Base-by-base conservation (phyloP, 1,140 invertebrate genomes). In the Euschistus heros region DNA sequence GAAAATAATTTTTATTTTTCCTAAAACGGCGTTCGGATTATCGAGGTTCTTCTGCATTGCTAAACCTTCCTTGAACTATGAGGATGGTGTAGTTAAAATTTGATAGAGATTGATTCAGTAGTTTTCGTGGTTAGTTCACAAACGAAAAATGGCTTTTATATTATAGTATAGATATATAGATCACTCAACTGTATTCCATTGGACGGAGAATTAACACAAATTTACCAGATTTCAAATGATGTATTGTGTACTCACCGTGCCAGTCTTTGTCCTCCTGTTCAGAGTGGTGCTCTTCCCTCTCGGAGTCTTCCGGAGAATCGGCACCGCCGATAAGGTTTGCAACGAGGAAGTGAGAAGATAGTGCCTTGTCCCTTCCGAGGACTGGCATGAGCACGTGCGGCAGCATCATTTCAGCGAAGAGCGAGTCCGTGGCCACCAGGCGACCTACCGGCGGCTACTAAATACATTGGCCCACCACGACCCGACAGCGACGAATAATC, bases 311-410 rank as follows among this genome's bases (percentile, higher is more conserved):
- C 37, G 55, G 33, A 6, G 18, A 22, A 15, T 22, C 20, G 15
- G 37, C 57, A 20, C 37, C 57, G 42, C 55, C 57, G 55, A 66
- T 42, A 5, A 66, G 44, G 30, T 66, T 66, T 17, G 57, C 64
- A 4, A 66, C 64, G 22, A 66, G 57, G 44, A 66, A 66, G 20
- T 66, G 64, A 22, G 64, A 66, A n/a, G 55, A 47, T 7, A 50
- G 7, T 5, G 47, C 26, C 57, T 66, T 57, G 18, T 46, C 42
- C 52, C 55, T 20, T 24, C 64, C 64, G 18, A 66, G 44, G 15
- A 61, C 57, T 3, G 64, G 64, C 55, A 66, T 61, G 24, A 66
- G 64, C 2, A 66, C 64, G 64, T 66, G 57, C 14, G 64, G 64
- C n/a, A 66, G 57, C 64, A 66, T 66, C 64, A 61, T 42, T 24